phyloP scores from a whole-genome alignment of 2,888 invertebrate genomes.

The Uropetala carovei region DNA sequence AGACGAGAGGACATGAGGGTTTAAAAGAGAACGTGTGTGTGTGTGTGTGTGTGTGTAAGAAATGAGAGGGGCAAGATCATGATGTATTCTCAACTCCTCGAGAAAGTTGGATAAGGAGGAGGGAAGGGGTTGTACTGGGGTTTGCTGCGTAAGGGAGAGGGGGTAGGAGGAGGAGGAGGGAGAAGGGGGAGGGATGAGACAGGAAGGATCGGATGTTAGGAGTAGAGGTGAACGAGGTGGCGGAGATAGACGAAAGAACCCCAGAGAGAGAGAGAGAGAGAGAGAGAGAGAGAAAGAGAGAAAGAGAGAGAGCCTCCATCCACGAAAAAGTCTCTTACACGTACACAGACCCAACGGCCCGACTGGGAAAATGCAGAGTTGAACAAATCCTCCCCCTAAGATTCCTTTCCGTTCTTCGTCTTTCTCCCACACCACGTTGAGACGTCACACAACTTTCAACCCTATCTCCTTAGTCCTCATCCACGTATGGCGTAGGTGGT shows the following conservation, averaged over 20 bases:
- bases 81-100: not conserved
- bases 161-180: too few relatives aligned
- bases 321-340: too few relatives aligned
- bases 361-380: constrained; percentile 25
- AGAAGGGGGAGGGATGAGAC: not conserved
- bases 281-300: not conserved
- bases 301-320: too few relatives aligned
- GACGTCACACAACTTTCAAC: too few relatives aligned
- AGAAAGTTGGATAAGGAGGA: not conserved
- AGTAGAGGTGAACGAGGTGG: too few relatives aligned
- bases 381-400: not conserved
- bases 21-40: not conserved
- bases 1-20: too few relatives aligned
- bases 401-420: too few relatives aligned
- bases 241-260: not conserved
- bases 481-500: too few relatives aligned
- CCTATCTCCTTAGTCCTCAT: too few relatives aligned
- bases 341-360: not conserved
- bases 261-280: not conserved
- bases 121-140: not conserved
- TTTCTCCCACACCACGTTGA: too few relatives aligned
- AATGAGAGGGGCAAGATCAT: not conserved
- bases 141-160: not conserved
- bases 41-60: not conserved
- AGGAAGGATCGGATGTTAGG: not conserved